A percentile compares a stretch with the other conserved stretches of the same genome.
Conservation (phyloP, 2,797 vertebrate species). For the Prunella strophiata region DNA sequence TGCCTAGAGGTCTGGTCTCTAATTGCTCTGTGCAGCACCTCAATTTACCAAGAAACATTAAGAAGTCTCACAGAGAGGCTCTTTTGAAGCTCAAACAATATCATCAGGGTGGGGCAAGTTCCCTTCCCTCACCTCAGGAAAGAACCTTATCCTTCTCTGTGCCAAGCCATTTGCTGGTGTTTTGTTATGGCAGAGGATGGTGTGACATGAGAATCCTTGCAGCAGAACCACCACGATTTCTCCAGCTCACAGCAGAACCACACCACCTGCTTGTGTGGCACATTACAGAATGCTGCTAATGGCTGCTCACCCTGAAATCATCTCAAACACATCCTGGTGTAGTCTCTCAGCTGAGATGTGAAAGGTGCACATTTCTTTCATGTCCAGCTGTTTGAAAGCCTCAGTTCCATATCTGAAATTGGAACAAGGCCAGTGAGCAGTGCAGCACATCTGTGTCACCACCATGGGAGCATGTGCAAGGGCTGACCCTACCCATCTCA, state of each 20-base stretch:
- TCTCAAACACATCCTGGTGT: neutral
- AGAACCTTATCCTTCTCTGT: neutral
- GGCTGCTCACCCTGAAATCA: neutral
- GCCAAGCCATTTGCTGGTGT: neutral
- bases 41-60: neutral
- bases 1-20: neutral
- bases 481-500: neutral
- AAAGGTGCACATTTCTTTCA: neutral
- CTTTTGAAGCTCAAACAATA: neutral
- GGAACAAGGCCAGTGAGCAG: neutral
- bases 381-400: neutral
- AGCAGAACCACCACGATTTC: neutral
- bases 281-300: neutral
- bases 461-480: neutral
- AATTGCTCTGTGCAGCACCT: neutral
- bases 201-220: neutral
- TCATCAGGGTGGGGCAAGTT: neutral
- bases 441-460: neutral
- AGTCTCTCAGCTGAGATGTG: neutral
- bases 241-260: neutral
- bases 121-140: conserved; percentile 15
- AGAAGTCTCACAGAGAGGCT: neutral
- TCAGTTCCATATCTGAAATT: neutral
- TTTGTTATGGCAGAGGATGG: neutral
- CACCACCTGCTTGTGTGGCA: neutral